Evolutionary conservation across 1,140 invertebrate species (phyloP).

Genomic region (Thereuonema tuberculata): DNA sequence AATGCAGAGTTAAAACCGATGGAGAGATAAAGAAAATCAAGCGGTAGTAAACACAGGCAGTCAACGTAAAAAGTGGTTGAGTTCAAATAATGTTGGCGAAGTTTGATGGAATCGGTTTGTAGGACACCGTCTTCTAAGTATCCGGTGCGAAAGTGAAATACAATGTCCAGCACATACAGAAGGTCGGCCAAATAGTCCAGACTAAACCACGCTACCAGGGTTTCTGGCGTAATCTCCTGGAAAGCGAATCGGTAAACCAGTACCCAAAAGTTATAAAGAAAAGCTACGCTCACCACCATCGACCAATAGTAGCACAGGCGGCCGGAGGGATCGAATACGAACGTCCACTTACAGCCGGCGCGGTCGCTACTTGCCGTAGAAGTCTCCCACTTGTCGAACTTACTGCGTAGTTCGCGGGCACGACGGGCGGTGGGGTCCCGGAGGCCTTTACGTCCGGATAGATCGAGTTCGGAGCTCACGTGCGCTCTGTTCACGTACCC

Average conservation of each 20-base stretch:
- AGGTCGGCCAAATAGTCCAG: conserved; percentile 94
- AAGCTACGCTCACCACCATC: conserved; percentile 92
- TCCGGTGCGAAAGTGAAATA: conserved; percentile 93
- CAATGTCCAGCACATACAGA: conserved; percentile 88
- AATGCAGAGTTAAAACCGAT: conserved; percentile 96
- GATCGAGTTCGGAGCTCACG: conserved; percentile 54
- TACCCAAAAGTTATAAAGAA: conserved; percentile 98
- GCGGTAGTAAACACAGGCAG: conserved; percentile 87
- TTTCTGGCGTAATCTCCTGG: conserved; percentile 55
- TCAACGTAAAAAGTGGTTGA: conserved; percentile 98
- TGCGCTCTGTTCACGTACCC: conserved; percentile 46
- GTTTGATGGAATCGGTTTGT: conserved; percentile 83
- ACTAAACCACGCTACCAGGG: conserved; percentile 85
- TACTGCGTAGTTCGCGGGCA: conserved; percentile 48
- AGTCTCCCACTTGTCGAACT: conserved; percentile 38
- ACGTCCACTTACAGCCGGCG: conserved; percentile 61
- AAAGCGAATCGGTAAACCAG: conserved; percentile 97
- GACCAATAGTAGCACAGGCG: conserved; percentile 91
- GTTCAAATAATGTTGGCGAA: conserved; percentile 95
- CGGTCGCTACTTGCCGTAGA: conserved; percentile 23
- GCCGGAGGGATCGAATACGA: conserved; percentile 75
- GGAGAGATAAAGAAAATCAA: conserved; percentile 96
- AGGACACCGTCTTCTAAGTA: conserved; percentile 92
- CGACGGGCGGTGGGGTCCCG: conserved; percentile 29
- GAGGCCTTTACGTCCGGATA: conserved; percentile 46